Evolutionary conservation across 2,113 vertebrate genomes (phyloP), one percentile per base, ranked within the genome.

Genomic region (Anarhynchus alexandrinus): DNA sequence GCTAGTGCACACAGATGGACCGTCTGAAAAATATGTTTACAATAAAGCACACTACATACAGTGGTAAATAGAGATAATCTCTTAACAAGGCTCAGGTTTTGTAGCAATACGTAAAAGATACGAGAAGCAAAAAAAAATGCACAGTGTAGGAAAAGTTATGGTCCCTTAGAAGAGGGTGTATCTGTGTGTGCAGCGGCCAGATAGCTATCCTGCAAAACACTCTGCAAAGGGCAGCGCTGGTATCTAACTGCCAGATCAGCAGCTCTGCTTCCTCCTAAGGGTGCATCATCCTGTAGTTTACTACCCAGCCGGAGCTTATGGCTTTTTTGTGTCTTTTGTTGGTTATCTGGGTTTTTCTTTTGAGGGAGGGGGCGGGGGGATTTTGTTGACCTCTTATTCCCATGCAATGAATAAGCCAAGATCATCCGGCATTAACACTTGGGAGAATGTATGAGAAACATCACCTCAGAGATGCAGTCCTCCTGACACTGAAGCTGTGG

Each of bases 131-230:
- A 78, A 40, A 40, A 17, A 58, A 49, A 38, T 27, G 14, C 8
- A 4, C 22, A 43, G 15, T 47, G 58, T 62, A 65, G 62, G 57
- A 66, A 43, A 45, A 81, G 73, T 52, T 65, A 4, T 29, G n/a
- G 38, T 74, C 45, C 74, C 54, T 26, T 26, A 13, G 42, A 80
- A 45, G 49, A 89, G 93, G 86, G 80, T 84, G 81, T 89, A 58
- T 73, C 80, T 79, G 49, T 27, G 66, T 58, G 70, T 96, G 91
- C 86, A 84, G 76, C 47, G 88, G 90, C 27, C 84, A 89, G 85
- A 88, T 92, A 90, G 78, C 29, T 42, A 30, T 73, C 88, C 93
- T 91, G 82, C 78, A 84, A 67, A 95, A 81, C 86, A 58, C 34
- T 23, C 45, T 72, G 84, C 62, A 30, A 66, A 83, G 66, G 67